Base-by-base conservation (phyloP, 2,113 vertebrate genomes). In the Ochotona princeps region DNA sequence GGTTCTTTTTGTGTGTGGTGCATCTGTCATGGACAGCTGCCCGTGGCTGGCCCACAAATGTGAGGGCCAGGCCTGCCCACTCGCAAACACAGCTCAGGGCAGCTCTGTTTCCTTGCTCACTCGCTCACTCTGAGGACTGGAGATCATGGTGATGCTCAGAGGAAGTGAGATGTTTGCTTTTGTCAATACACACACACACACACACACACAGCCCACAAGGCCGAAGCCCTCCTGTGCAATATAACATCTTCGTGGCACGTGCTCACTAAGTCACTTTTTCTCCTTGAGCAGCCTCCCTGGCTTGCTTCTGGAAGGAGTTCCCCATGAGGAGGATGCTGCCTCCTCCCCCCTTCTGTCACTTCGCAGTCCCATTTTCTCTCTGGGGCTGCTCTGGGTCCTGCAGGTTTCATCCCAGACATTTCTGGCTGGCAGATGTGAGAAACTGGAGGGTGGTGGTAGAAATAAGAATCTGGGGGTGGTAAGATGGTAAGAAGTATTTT, bases 11-110 rank as follows among this genome's bases (percentile, higher is more conserved):
- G 94, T 95, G 86, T 91, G 66, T 67, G 57, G 92, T 84, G 89
- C 86, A 93, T 95, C 95, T 96, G 92, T 86, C 80, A 81, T 92
- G 86, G 96, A 93, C 95, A 97, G 95, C 95, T 97, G 95, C 92
- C 95, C 54, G 32, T 0, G 38, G 63, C 67, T 4, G 47, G 89
- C 90, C 83, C 91, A 87, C 80, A 83, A 84, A 87, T 76, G 75
- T 91, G 93, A 83, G 67, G 83, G 63, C 72, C n/a, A 8, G 74
- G 95, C 81, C 65, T 1, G 32, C 69, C 87, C 89, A 67, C 84
- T 92, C 13, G 4, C 65, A 91, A 90, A 81, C 54, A 74, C 35
- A 83, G 83, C 49, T 91, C 38, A 60, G 28, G 61, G 75, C 21
- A 49, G 89, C 28, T 88, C 70, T 87, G 87, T 94, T 96, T 96